Evolutionary conservation across 1,140 invertebrate species (phyloP).

Genomic region (Nilaparvata lugens): DNA sequence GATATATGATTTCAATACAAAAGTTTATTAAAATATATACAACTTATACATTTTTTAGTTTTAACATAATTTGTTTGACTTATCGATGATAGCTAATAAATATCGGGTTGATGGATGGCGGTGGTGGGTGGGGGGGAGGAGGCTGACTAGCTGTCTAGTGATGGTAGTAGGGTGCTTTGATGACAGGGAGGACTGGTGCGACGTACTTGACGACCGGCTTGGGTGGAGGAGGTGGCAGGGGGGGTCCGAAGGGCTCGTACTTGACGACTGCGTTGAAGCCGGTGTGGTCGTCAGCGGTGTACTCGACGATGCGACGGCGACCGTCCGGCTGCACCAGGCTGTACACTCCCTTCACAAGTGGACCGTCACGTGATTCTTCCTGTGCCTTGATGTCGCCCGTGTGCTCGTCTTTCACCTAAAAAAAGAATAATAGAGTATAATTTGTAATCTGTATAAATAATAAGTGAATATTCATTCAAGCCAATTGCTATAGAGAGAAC

Average conservation of each 20-base stretch:
- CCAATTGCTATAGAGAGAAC: no score
- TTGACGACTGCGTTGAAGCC: conserved; percentile 25
- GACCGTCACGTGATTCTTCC: conserved; percentile 27
- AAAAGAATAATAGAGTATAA: no score
- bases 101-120: no score
- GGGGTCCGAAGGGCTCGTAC: conserved; percentile 15
- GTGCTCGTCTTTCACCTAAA: conserved; percentile 29
- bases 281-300: conserved; percentile 27
- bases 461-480: no score
- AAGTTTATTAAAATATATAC: no score
- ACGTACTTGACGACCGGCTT: neutral
- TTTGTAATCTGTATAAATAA: no score
- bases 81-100: no score
- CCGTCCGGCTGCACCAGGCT: conserved; percentile 28
- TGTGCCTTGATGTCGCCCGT: conserved; percentile 32
- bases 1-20: no score
- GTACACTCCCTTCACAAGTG: conserved; percentile 22
- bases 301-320: conserved; percentile 27
- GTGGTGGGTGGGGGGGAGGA: no score
- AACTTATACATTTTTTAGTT: no score
- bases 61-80: no score
- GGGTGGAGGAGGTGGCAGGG: neutral
- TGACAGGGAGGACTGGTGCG: neutral
- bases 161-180: neutral
- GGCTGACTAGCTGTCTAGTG: no score